Base-by-base conservation (phyloP, 35 echinoderm and acorn worm species). In the Strongylocentrotus purpuratus region DNA sequence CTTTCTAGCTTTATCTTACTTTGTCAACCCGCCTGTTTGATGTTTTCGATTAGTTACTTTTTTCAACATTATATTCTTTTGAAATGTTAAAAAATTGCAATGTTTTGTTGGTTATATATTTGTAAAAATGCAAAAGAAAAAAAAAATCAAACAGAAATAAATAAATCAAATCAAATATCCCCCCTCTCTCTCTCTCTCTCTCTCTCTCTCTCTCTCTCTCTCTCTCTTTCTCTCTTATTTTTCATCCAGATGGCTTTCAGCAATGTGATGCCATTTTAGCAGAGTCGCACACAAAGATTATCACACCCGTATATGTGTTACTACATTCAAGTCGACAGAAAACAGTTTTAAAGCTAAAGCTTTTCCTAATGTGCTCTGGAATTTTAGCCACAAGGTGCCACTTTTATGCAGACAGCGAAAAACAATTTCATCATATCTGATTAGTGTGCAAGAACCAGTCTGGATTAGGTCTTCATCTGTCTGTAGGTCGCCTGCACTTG, bases 391-490 rank as follows among this genome's bases (percentile, higher is more conserved):
- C 65, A 78, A 78, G 8, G 65, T 78, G 65, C 65, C 25, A 78
- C 25, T 28, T 78, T 78, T 28, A 22, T 78, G 65, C 8, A 78
- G 22, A 78, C 65, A 14, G 52, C 6, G 20, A 22, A 78, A 78
- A 78, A 78, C 65, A 78, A 78, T 78, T 78, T 78, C 65, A 22
- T 28, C 8, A 78, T 78, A n/a, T 78, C 65, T 78, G 20, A 4
- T 78, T 78, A 78, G 28, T 78, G 5, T 70, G 22, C 61, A 70
- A 71, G 65, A 78, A n/a, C 22, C 65, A 78, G 65, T 78, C 65
- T 78, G 65, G 65, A 78, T 78, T 78, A 78, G 65, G 65, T 78
- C 65, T 78, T 78, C 65, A 78, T 78, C 65, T 78, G 65, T 78
- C 65, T n/a, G 28, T 78, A n/a, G 18, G 65, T 78, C 65, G 65